phyloP scores from a whole-genome alignment of 2,797 vertebrate genomes.

The Sarcoramphus papa region DNA sequence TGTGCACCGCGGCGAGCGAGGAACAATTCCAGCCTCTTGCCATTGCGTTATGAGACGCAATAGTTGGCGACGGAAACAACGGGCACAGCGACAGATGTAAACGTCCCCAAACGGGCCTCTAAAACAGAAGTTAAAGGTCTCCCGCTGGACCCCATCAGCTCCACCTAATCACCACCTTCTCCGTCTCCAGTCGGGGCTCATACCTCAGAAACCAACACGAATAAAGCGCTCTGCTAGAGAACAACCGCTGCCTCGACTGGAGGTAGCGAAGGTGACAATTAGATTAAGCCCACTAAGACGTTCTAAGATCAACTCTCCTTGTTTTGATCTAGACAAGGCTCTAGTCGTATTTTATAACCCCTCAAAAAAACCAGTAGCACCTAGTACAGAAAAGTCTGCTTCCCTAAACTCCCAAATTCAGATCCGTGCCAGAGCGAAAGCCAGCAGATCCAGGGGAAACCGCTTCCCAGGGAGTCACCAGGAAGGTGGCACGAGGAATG shows the following conservation, averaged over 20 bases:
- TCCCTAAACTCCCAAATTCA: fast-evolving
- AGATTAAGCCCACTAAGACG: not conserved
- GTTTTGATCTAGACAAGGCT: not conserved
- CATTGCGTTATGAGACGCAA: fast-evolving
- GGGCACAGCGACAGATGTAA: not conserved
- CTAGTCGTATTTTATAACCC: fast-evolving
- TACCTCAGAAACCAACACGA: not conserved
- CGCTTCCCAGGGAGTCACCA: not conserved
- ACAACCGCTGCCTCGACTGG: fast-evolving
- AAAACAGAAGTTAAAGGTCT: not conserved
- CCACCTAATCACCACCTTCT: not conserved
- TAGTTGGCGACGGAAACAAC: fast-evolving
- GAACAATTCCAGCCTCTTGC: not conserved
- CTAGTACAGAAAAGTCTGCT: fast-evolving
- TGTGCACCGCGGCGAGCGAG: fast-evolving
- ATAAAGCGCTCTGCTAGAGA: not conserved
- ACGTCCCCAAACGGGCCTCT: not conserved
- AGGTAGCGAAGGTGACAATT: not conserved
- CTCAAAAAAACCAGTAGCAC: fast-evolving
- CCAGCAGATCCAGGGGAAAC: not conserved
- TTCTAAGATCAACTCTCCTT: not conserved
- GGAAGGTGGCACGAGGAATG: no score
- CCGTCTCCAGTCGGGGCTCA: fast-evolving
- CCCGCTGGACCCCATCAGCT: fast-evolving
- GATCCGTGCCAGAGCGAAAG: fast-evolving